Percentiles rank a stretch among this genome's conserved stretches.
phyloP scores from a whole-genome alignment of 2,888 invertebrate species.

The Harpalus rufipes region DNA sequence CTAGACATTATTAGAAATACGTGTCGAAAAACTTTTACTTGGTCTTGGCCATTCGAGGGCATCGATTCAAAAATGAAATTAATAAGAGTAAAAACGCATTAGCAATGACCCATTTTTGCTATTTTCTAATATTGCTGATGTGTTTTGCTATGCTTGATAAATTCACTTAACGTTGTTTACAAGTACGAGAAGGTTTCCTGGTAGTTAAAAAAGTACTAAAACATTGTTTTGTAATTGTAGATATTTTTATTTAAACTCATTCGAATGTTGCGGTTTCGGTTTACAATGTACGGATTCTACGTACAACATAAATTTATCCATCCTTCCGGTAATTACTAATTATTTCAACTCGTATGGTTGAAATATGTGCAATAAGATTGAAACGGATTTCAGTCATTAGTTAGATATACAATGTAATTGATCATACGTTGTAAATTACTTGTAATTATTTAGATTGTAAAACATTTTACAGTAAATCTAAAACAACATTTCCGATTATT shows the following conservation, averaged over 20 bases:
- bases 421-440: no score
- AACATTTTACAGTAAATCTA: no score
- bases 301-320: background rate
- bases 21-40: conserved; percentile 23
- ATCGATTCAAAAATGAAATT: conserved; percentile 26
- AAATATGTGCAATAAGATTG: background rate
- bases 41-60: conserved; percentile 11
- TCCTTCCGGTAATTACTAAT: background rate
- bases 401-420: background rate
- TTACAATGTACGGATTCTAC: background rate
- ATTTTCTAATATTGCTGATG: background rate
- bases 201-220: background rate
- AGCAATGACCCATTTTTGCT: conserved; percentile 19
- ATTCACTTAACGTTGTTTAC: background rate
- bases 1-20: background rate
- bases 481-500: no score
- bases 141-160: background rate
- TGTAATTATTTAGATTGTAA: no score
- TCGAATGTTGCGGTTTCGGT: background rate
- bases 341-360: background rate
- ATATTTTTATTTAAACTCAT: background rate
- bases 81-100: conserved; percentile 16
- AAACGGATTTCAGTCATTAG: background rate
- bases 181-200: background rate
- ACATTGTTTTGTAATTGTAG: conserved; percentile 6